These are phyloP conservation scores for Sarcophaga caerulescens DNA, from an alignment of 2,888 invertebrate genomes.

Conservation along the genomic window DNA sequence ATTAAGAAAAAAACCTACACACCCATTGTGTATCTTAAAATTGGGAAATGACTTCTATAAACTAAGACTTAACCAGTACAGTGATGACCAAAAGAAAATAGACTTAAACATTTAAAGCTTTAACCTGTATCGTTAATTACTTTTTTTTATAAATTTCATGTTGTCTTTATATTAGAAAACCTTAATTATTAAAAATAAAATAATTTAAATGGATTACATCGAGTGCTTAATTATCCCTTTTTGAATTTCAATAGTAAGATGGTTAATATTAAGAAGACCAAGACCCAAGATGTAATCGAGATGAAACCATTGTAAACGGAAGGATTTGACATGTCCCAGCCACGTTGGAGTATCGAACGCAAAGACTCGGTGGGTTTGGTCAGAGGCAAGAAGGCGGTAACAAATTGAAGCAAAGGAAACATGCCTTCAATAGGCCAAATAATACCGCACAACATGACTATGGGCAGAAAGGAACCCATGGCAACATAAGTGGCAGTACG, in stretches of 20 bases:
- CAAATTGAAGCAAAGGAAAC: slow-evolving; percentile 87
- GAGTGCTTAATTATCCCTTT: slow-evolving; percentile 84
- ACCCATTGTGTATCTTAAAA: too few relatives aligned
- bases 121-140: too few relatives aligned
- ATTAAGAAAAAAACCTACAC: too few relatives aligned
- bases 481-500: slow-evolving; percentile 92
- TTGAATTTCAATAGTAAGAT: slow-evolving; percentile 91
- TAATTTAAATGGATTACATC: too few relatives aligned
- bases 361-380: slow-evolving; percentile 94
- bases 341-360: slow-evolving; percentile 91
- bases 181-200: too few relatives aligned
- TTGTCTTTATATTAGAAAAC: too few relatives aligned
- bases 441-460: slow-evolving; percentile 93
- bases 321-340: slow-evolving; percentile 88
- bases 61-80: too few relatives aligned
- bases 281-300: slow-evolving; percentile 90
- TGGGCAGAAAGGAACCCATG: slow-evolving; percentile 92
- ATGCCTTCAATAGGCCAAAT: slow-evolving; percentile 98
- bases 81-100: too few relatives aligned
- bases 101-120: too few relatives aligned
- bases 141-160: too few relatives aligned
- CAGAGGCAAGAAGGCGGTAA: slow-evolving; percentile 90
- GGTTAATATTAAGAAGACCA: slow-evolving; percentile 87
- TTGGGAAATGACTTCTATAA: too few relatives aligned
- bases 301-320: slow-evolving; percentile 91